Percentiles rank a stretch among this genome's conserved stretches.
Evolutionary conservation across 2,113 vertebrate species (phyloP).

Genomic region (Podarcis raffonei): DNA sequence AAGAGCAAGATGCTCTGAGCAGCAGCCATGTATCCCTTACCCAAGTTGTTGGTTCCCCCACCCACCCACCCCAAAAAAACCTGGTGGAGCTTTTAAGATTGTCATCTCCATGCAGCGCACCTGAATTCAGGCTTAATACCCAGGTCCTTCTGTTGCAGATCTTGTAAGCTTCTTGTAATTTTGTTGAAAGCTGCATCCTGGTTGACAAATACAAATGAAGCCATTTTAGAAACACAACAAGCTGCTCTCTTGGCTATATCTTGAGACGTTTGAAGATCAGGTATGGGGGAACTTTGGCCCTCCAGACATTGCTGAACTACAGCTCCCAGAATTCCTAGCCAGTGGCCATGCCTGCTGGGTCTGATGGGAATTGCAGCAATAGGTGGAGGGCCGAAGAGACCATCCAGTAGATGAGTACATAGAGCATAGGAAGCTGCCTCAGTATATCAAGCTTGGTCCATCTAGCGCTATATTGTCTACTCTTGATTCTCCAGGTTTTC

Average conservation of each 20-base stretch:
- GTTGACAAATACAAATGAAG: constrained; percentile 44
- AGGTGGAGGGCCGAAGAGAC: too few species aligned
- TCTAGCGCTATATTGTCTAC: neutral
- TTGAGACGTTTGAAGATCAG: neutral
- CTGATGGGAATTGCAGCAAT: too few species aligned
- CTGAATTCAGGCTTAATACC: constrained; percentile 95
- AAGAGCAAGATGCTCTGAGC: neutral
- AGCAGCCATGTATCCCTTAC: neutral
- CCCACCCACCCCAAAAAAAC: neutral
- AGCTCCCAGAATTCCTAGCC: too few species aligned
- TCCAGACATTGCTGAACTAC: too few species aligned
- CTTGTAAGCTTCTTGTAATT: constrained; percentile 92
- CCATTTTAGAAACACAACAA: neutral
- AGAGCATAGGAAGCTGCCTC: neutral
- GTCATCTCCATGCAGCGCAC: constrained; percentile 61
- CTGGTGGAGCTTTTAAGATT: neutral
- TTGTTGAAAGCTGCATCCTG: constrained; percentile 98
- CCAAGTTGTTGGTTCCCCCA: neutral
- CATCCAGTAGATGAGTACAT: neutral
- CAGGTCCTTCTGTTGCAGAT: constrained; percentile 93
- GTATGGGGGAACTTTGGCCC: too few species aligned
- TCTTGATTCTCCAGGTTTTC: neutral
- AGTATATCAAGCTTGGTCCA: neutral
- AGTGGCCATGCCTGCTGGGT: too few species aligned
- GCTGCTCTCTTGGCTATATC: neutral